These are phyloP conservation scores for Drosophila sucinea DNA, from an alignment of 1,140 invertebrate genomes.

Conservation along the genomic window DNA sequence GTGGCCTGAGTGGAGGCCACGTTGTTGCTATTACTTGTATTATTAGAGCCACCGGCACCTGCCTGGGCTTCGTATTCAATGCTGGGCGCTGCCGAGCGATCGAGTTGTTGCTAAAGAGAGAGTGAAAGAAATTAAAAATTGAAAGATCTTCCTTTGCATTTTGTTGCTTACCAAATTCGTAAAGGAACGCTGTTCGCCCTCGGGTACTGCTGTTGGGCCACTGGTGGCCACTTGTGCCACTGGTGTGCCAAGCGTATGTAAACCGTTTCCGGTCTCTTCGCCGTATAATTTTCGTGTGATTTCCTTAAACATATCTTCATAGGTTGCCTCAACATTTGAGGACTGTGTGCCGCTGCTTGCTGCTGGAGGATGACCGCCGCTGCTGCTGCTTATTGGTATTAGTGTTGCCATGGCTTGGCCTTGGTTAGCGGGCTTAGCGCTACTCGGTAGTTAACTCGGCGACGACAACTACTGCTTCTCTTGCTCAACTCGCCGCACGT, in stretches of 20 bases:
- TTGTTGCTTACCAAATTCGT: constrained; percentile 76
- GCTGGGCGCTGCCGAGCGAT: constrained; percentile 76
- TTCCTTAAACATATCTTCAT: constrained; percentile 87
- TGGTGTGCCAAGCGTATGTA: constrained; percentile 83
- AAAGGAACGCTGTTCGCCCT: constrained; percentile 82
- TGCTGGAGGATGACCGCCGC: constrained; percentile 56
- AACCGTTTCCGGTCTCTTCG: constrained; percentile 88
- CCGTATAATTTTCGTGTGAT: constrained; percentile 95
- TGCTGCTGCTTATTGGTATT: constrained; percentile 72
- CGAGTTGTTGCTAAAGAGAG: constrained; percentile 72
- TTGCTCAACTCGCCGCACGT: constrained; percentile 62
- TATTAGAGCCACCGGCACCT: constrained; percentile 46
- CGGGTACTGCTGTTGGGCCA: constrained; percentile 80
- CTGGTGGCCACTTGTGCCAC: constrained; percentile 82
- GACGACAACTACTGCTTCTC: constrained; percentile 24
- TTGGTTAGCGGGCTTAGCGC: constrained; percentile 65
- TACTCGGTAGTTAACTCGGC: constrained; percentile 19
- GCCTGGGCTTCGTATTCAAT: constrained; percentile 78
- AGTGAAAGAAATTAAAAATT: not conserved
- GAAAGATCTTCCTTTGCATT: not conserved
- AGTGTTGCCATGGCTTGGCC: constrained; percentile 81
- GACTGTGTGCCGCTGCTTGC: constrained; percentile 65
- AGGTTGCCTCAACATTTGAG: constrained; percentile 83
- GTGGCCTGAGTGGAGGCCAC: constrained; percentile 65
- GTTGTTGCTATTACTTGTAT: constrained; percentile 27